These are phyloP conservation scores for Acrocephalus kingi DNA, from an alignment of 2,113 vertebrate species.

Conservation along the genomic window DNA sequence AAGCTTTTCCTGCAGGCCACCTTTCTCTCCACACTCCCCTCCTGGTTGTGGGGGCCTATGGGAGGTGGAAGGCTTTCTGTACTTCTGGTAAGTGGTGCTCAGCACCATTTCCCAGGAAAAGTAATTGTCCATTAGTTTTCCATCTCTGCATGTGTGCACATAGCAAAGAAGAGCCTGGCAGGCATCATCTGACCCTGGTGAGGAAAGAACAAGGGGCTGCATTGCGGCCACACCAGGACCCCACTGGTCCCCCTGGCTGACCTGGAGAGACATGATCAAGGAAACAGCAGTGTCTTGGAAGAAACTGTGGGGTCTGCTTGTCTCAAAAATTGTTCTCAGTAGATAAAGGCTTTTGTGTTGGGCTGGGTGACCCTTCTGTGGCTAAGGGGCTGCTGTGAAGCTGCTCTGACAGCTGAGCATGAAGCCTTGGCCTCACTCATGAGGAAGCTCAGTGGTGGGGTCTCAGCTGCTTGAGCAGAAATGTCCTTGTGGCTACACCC, in stretches of 20 bases:
- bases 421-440: rapidly evolving
- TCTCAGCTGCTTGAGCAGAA: neutral
- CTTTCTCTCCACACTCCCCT: neutral
- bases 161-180: neutral
- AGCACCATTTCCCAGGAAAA: neutral
- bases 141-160: neutral
- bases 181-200: neutral
- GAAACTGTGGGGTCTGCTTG: neutral
- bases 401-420: rapidly evolving
- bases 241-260: neutral
- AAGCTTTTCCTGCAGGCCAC: neutral
- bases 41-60: rapidly evolving
- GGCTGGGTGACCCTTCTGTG: neutral
- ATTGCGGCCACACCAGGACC: rapidly evolving
- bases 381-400: neutral
- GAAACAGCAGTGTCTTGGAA: neutral
- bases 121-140: neutral
- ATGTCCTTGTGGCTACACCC: neutral
- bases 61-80: neutral
- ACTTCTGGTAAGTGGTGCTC: neutral
- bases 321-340: neutral
- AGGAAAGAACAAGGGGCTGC: neutral
- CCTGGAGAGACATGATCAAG: too few species aligned
- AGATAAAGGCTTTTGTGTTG: neutral
- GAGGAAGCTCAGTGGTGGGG: neutral